Base-by-base conservation (phyloP, 2,888 invertebrate genomes). In the Synergus gifuensis region DNA sequence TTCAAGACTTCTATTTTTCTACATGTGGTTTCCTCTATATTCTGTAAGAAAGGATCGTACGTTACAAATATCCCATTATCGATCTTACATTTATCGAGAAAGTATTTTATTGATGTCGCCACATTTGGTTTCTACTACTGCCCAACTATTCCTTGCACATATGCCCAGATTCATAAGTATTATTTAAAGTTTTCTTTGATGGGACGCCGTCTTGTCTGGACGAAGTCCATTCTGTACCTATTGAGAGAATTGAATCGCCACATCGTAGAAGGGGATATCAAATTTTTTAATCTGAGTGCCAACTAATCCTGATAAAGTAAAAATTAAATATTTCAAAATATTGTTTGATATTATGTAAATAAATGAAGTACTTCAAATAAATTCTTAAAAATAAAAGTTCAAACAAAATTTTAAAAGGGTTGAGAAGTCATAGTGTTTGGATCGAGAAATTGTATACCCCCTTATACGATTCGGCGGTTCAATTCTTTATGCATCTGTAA, bases 71-170 rank as follows among this genome's bases (percentile, higher is more conserved):
- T 54, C 36, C 11, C 9, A 42, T 18, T 2, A 54, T 54, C 12
- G 49, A 54, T 69, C 69, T 69, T 8, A 69, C 69, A 49, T 69
- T 73, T 54, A 54, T 36, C 16, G 54, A 54, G 16, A 73, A 73
- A 73, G 73, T 54, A 73, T 73, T 73, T 54, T 73, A 28, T 49
- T 36, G n/a, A 40, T n/a, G 36, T 73, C n/a, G 11, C 28, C 9
- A 49, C 49, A 36, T 73, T 54, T 73, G 28, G 49, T 49, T 73
- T 54, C 16, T n/a, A 54, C 73, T 54, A 36, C n/a, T 49, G 11
- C 28, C 67, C 46, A 67, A 28, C 67, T 46, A 46, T 69, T 69
- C 14, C 46, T 22, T 22, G 5, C 28, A 46, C 28, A 49, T 28
- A 16, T 46, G 28, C 28, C 28, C 28, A 28, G 3, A 28, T 69